phyloP scores from a whole-genome alignment of 2,797 vertebrate species.

The Iguana delicatissima region DNA sequence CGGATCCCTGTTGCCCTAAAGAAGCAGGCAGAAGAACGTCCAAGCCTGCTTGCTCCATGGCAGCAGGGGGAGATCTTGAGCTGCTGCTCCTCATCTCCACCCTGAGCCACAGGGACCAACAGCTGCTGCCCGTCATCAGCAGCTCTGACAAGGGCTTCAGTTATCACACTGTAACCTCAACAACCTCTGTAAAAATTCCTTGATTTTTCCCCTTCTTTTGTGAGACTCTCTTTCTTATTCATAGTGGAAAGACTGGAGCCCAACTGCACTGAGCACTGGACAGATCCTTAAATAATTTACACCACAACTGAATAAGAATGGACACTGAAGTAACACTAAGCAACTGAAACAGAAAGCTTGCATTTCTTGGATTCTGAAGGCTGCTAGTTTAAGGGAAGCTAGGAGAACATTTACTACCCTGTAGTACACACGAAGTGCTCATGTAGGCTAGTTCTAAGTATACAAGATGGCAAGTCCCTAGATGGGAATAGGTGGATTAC shows the following conservation, averaged over 20 bases:
- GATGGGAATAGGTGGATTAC: not conserved
- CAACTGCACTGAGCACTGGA: not conserved
- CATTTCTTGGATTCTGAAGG: not conserved
- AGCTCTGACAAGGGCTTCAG: too few relatives aligned
- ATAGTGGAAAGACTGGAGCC: not conserved
- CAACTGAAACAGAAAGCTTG: not conserved
- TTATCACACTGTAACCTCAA: not conserved
- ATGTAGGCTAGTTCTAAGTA: not conserved
- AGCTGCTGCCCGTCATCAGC: too few relatives aligned
- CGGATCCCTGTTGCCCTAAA: too few relatives aligned
- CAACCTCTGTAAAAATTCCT: not conserved
- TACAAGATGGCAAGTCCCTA: not conserved
- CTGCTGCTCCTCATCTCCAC: too few relatives aligned
- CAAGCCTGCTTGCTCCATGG: too few relatives aligned
- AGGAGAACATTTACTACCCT: not conserved
- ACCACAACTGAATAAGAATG: not conserved
- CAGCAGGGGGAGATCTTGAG: too few relatives aligned
- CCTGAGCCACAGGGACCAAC: too few relatives aligned
- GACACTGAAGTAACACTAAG: not conserved
- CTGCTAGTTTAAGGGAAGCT: too few relatives aligned
- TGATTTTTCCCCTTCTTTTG: not conserved
- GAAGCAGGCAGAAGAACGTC: too few relatives aligned
- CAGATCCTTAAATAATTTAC: not conserved
- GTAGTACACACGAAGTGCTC: not conserved
- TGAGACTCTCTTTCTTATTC: not conserved